Conservation (phyloP, 2,113 vertebrate species). For the Hassar affinis region DNA sequence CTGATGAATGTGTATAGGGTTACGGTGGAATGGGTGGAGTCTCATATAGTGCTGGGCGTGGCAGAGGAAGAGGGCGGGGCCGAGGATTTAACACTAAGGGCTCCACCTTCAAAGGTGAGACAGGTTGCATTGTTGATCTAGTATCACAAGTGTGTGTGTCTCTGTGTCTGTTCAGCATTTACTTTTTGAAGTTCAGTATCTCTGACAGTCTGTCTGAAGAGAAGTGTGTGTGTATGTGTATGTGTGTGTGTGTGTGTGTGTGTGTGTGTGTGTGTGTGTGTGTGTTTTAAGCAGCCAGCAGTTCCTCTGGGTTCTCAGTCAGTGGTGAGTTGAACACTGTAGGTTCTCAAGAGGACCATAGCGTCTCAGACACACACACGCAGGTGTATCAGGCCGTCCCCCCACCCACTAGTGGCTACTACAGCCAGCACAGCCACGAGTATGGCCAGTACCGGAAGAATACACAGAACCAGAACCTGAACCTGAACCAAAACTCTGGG, state of each 20-base stretch:
- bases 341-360: constrained; percentile 7
- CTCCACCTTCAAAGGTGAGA: constrained; percentile 31
- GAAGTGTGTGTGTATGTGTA: background rate
- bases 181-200: background rate
- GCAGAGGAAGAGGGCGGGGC: constrained; percentile 45
- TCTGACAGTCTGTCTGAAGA: background rate
- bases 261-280: background rate
- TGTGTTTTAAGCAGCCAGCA: background rate
- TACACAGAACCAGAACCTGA: constrained; percentile 3
- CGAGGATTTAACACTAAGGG: constrained; percentile 38
- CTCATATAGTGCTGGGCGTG: constrained; percentile 34
- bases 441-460: constrained; percentile 47
- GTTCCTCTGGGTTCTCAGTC: background rate
- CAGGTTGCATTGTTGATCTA: background rate
- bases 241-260: background rate
- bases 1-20: constrained; percentile 21
- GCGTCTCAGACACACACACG: background rate
- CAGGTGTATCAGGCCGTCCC: constrained; percentile 48
- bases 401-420: constrained; percentile 42
- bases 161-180: background rate
- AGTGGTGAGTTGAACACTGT: background rate
- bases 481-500: constrained; percentile 1
- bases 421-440: constrained; percentile 45
- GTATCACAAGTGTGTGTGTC: background rate
- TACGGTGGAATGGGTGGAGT: constrained; percentile 33